These are phyloP conservation scores for Alloscopus bannaensis DNA, from an alignment of 2,888 invertebrate species.

Conservation along the genomic window DNA sequence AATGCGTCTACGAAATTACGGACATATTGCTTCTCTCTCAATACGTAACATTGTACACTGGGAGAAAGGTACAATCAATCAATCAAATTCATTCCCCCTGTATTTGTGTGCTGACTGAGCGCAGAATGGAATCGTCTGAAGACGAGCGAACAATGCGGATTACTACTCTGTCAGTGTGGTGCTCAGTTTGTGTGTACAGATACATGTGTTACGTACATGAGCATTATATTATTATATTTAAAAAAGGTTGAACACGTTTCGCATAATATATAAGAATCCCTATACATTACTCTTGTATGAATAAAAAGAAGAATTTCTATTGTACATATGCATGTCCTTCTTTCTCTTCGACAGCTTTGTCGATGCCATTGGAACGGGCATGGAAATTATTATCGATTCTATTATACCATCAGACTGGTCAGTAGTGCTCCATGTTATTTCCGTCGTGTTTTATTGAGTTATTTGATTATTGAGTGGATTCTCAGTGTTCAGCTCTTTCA, in stretches of 20 bases:
- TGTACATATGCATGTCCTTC: too few relatives aligned
- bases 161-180: background rate
- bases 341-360: too few relatives aligned
- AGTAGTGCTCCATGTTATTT: background rate
- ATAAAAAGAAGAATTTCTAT: too few relatives aligned
- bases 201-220: background rate
- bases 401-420: too few relatives aligned
- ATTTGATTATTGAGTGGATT: background rate
- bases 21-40: slow-evolving; percentile 36
- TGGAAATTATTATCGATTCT: background rate
- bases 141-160: slow-evolving; percentile 18
- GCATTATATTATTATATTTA: too few relatives aligned
- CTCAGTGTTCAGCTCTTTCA: too few relatives aligned
- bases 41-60: background rate
- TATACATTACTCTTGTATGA: too few relatives aligned
- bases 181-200: background rate
- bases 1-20: slow-evolving; percentile 49
- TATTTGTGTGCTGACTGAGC: slow-evolving; percentile 14
- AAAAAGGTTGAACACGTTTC: too few relatives aligned
- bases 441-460: background rate
- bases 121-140: background rate
- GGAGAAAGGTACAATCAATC: slow-evolving; percentile 40
- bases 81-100: slow-evolving; percentile 34
- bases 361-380: too few relatives aligned
- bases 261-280: too few relatives aligned